A percentile compares a stretch with the other conserved stretches of the same genome.
Conservation (phyloP, 2,888 invertebrate genomes). For the Amblyteles armatorius region DNA sequence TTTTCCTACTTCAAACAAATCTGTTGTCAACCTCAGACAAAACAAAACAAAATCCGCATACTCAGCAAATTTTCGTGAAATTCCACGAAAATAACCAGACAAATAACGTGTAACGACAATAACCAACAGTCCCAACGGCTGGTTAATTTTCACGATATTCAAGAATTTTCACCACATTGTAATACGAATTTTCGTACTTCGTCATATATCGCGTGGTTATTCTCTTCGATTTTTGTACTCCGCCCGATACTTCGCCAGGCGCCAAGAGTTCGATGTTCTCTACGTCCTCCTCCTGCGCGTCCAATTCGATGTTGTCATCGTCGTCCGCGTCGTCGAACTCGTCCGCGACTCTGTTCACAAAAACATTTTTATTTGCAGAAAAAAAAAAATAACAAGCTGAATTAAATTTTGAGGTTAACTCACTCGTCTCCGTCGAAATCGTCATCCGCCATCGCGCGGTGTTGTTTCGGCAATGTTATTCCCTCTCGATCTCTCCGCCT, state of each 20-base stretch:
- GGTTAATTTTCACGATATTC: too few species aligned
- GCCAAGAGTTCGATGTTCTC: conserved; percentile 94
- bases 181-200: conserved; percentile 87
- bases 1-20: too few species aligned
- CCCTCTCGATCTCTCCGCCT: background rate
- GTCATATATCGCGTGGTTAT: conserved; percentile 99
- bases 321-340: conserved; percentile 96
- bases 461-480: background rate
- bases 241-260: conserved; percentile 92
- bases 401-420: conserved; percentile 77
- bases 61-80: too few species aligned
- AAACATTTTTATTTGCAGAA: background rate
- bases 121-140: too few species aligned
- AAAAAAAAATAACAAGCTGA: background rate
- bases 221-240: conserved; percentile 94
- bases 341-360: conserved; percentile 87
- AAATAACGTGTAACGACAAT: too few species aligned
- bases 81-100: too few species aligned
- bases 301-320: conserved; percentile 94
- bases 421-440: conserved; percentile 94
- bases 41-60: too few species aligned
- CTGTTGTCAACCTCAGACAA: too few species aligned
- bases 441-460: conserved; percentile 91
- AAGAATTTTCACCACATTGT: too few species aligned
- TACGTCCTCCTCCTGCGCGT: conserved; percentile 94